These are phyloP conservation scores for Nematostella vectensis DNA, from an alignment of 92 coral and sea anemone genomes.

Conservation along the genomic window DNA sequence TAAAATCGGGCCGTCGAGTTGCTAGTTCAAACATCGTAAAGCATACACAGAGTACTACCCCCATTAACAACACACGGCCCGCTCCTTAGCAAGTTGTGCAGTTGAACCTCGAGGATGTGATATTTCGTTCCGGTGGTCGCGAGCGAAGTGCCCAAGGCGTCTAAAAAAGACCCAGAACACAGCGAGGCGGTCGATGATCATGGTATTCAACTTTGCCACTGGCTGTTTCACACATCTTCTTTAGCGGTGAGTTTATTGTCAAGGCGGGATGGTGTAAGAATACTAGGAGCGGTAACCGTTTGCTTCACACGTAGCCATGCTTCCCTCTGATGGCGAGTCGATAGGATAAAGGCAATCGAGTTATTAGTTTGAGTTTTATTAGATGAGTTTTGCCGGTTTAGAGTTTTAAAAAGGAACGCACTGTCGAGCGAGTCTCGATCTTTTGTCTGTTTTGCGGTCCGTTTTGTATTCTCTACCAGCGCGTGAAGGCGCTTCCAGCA, in stretches of 20 bases:
- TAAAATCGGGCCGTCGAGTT: slow-evolving; percentile 61
- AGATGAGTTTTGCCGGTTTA: too few species aligned
- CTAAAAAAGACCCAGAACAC: slow-evolving; percentile 8
- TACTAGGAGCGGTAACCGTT: slow-evolving; percentile 26
- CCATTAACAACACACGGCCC: neutral
- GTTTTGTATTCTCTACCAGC: too few species aligned
- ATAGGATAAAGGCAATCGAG: neutral
- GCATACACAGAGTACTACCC: slow-evolving; percentile 49
- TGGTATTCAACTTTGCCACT: slow-evolving; percentile 25
- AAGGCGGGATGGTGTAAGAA: slow-evolving; percentile 10
- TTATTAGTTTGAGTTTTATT: slow-evolving; percentile 16
- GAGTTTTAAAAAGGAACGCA: too few species aligned
- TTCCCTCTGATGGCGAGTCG: slow-evolving; percentile 4
- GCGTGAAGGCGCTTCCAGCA: too few species aligned
- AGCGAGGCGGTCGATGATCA: slow-evolving; percentile 17
- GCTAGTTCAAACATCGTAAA: slow-evolving; percentile 73
- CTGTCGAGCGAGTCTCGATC: too few species aligned
- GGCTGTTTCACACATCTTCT: slow-evolving; percentile 15
- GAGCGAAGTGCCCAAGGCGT: slow-evolving; percentile 7
- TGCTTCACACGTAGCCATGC: slow-evolving; percentile 37
- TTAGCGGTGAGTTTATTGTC: slow-evolving; percentile 27
- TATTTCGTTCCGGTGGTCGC: neutral
- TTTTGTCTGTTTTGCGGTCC: too few species aligned
- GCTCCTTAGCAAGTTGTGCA: neutral
- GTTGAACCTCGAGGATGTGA: neutral